These are phyloP conservation scores for Punctoribates punctum DNA, from an alignment of 2,888 invertebrate genomes.

Conservation along the genomic window DNA sequence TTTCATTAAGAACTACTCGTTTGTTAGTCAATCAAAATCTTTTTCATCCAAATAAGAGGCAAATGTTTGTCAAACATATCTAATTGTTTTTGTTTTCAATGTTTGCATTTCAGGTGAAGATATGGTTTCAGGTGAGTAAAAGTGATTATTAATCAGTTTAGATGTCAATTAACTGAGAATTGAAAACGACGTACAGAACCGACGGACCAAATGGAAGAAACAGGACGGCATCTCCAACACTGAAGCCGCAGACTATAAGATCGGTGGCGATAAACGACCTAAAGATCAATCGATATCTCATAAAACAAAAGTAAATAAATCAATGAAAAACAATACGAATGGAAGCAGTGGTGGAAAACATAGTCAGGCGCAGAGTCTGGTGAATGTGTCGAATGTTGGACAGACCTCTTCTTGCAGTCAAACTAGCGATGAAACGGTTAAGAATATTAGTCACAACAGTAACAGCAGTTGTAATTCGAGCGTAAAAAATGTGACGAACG, in stretches of 20 bases:
- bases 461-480: slow-evolving; percentile 26
- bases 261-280: slow-evolving; percentile 39
- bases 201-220: slow-evolving; percentile 80
- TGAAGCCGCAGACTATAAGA: slow-evolving; percentile 77
- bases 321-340: slow-evolving; percentile 41
- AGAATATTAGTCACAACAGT: slow-evolving; percentile 23
- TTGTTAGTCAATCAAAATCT: too few relatives aligned
- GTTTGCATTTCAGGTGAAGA: slow-evolving; percentile 69
- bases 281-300: slow-evolving; percentile 38
- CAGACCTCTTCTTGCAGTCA: background rate
- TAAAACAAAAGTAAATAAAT: slow-evolving; percentile 44
- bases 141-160: background rate
- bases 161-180: background rate
- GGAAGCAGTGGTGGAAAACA: background rate
- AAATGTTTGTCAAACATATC: background rate
- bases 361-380: background rate
- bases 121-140: slow-evolving; percentile 66
- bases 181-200: slow-evolving; percentile 59
- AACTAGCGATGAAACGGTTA: background rate
- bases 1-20: too few relatives aligned
- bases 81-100: slow-evolving; percentile 34
- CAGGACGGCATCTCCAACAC: slow-evolving; percentile 86
- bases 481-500: background rate
- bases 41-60: background rate
- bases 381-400: background rate